phyloP scores from a whole-genome alignment of 2,888 invertebrate genomes.

The Cryptocephalus moraei region DNA sequence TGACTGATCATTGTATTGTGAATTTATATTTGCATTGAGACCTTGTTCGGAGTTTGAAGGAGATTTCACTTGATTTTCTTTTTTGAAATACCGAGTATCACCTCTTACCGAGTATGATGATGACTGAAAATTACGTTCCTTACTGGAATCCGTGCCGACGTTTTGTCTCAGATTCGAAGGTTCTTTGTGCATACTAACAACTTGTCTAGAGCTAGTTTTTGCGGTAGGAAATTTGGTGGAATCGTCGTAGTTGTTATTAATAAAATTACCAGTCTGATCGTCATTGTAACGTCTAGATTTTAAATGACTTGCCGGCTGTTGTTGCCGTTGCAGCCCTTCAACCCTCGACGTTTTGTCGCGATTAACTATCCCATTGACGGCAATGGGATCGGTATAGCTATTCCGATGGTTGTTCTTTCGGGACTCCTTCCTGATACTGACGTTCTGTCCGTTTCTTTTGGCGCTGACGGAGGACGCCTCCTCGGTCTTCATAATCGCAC shows the following conservation, averaged over 20 bases:
- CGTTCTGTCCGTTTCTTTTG: conserved; percentile 12
- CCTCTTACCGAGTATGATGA: too few relatives aligned
- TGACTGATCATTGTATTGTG: too few relatives aligned
- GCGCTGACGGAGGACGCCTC: conserved; percentile 18
- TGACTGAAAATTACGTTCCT: too few relatives aligned
- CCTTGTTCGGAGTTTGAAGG: too few relatives aligned
- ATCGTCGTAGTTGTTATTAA: conserved; percentile 6
- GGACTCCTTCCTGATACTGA: conserved; percentile 1
- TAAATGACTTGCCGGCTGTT: conserved; percentile 1
- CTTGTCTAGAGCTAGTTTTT: too few relatives aligned
- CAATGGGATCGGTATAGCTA: neutral
- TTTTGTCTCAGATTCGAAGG: too few relatives aligned
- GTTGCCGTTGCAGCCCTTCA: neutral
- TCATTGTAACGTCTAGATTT: conserved; percentile 16
- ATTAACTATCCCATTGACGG: neutral
- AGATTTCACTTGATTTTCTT: too few relatives aligned
- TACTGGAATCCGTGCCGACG: too few relatives aligned
- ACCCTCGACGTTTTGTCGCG: neutral
- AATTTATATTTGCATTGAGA: too few relatives aligned
- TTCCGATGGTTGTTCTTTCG: neutral
- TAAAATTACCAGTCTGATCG: conserved; percentile 13
- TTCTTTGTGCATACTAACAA: too few relatives aligned
- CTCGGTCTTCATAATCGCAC: conserved; percentile 26
- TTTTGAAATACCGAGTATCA: too few relatives aligned
- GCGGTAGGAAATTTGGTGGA: too few relatives aligned